phyloP scores from a whole-genome alignment of 2,797 vertebrate species.

The Aplochiton taeniatus region DNA sequence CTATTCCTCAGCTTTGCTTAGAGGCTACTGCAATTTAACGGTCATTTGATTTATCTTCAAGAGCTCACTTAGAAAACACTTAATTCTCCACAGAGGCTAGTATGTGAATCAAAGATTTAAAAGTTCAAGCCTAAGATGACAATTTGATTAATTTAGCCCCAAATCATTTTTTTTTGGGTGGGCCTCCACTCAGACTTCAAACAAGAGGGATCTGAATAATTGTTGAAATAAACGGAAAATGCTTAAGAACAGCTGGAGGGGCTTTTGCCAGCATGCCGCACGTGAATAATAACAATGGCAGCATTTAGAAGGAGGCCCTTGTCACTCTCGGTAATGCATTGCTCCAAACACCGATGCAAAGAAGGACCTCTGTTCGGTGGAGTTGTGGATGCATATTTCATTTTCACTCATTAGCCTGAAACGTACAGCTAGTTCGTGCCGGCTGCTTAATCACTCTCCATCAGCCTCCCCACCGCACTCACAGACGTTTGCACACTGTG shows the following conservation, averaged over 20 bases:
- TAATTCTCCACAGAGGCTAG: neutral
- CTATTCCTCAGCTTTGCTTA: no score
- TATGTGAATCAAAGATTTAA: neutral
- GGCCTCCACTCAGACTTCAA: neutral
- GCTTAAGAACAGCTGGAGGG: constrained; percentile 8
- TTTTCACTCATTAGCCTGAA: constrained; percentile 5
- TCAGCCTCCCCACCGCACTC: neutral
- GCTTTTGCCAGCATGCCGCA: neutral
- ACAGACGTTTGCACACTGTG: neutral
- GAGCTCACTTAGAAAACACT: no score
- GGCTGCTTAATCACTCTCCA: constrained; percentile 12
- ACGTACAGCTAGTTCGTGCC: neutral
- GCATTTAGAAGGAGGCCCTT: neutral
- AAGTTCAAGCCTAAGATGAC: neutral
- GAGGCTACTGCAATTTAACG: no score
- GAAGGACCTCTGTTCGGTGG: constrained; percentile 1
- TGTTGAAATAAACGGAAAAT: constrained; percentile 9
- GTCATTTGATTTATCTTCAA: no score
- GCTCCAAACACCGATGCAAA: neutral
- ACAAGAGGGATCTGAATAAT: constrained; percentile 7
- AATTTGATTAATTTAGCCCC: neutral
- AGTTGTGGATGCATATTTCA: constrained; percentile 5
- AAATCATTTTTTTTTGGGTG: neutral
- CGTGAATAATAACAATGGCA: neutral
- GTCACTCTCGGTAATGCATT: neutral